These are phyloP conservation scores for Petromus typicus DNA, from an alignment of 2,113 vertebrate species.

Conservation along the genomic window DNA sequence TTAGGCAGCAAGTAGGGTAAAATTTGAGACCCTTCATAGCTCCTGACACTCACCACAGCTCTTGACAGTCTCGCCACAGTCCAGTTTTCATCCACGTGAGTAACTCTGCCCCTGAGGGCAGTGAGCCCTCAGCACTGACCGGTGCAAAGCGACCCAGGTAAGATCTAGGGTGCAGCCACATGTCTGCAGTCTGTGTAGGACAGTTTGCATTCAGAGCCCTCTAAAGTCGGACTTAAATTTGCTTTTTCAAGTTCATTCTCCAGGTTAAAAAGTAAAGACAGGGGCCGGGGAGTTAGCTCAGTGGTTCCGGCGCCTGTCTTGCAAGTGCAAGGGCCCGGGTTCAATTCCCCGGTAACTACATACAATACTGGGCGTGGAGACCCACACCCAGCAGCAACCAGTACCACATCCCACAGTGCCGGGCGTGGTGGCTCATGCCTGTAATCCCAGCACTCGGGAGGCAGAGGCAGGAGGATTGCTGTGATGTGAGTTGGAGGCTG, in stretches of 20 bases:
- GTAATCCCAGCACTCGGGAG: too few relatives aligned
- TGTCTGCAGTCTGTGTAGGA: not conserved
- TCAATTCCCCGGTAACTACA: too few relatives aligned
- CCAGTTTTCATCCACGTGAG: not conserved
- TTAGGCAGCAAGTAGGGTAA: not conserved
- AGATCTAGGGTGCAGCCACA: not conserved
- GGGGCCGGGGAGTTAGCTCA: too few relatives aligned
- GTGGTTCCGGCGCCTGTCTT: too few relatives aligned
- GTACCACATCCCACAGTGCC: too few relatives aligned
- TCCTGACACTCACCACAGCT: not conserved
- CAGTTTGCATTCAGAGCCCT: not conserved
- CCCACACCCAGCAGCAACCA: too few relatives aligned
- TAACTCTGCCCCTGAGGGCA: not conserved
- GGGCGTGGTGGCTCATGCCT: too few relatives aligned
- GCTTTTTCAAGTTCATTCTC: conserved; percentile 1
- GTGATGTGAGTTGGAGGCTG: too few relatives aligned
- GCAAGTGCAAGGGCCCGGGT: too few relatives aligned
- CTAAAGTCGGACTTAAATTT: conserved; percentile 2
- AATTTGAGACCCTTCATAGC: not conserved
- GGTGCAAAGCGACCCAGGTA: not conserved
- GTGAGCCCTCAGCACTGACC: not conserved
- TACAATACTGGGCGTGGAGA: too few relatives aligned
- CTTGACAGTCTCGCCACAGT: not conserved
- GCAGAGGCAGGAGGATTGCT: too few relatives aligned
- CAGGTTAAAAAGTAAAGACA: too few relatives aligned